phyloP scores from a whole-genome alignment of 2,113 vertebrate genomes.

The Dromas ardeola region DNA sequence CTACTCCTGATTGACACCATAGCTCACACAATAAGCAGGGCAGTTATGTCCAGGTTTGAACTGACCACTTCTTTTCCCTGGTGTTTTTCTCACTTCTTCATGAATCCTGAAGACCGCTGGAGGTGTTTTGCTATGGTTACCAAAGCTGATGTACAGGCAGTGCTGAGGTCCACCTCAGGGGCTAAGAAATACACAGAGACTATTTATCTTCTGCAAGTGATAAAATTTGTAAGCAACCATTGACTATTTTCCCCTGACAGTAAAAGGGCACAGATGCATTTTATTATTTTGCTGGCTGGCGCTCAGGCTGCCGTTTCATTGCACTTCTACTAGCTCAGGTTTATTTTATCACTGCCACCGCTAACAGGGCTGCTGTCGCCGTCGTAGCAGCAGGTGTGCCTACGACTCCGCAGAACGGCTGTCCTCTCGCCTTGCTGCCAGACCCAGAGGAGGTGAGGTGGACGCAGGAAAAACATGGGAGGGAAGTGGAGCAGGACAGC shows the following conservation, averaged over 20 bases:
- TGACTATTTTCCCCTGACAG: not conserved
- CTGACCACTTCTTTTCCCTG: not conserved
- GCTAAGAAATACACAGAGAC: not conserved
- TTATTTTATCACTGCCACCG: not conserved
- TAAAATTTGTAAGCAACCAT: not conserved
- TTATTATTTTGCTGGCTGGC: not conserved
- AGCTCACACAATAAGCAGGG: not conserved
- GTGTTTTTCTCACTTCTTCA: not conserved
- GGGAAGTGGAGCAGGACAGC: not conserved
- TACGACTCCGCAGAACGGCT: not conserved
- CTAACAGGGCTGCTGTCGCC: not conserved
- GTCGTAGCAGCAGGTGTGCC: not conserved
- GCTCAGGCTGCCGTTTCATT: not conserved
- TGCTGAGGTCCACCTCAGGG: not conserved
- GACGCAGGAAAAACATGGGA: not conserved
- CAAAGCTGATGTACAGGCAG: not conserved
- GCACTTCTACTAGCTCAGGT: not conserved
- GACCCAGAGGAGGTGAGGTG: fast-evolving
- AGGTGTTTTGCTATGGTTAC: not conserved
- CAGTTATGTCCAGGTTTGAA: not conserved
- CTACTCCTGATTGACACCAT: not conserved
- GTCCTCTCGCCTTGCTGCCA: fast-evolving
- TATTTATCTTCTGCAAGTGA: not conserved
- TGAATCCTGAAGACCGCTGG: not conserved
- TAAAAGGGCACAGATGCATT: not conserved